Base-by-base conservation (phyloP, 2,888 invertebrate species). In the Perithous albicinctus region DNA sequence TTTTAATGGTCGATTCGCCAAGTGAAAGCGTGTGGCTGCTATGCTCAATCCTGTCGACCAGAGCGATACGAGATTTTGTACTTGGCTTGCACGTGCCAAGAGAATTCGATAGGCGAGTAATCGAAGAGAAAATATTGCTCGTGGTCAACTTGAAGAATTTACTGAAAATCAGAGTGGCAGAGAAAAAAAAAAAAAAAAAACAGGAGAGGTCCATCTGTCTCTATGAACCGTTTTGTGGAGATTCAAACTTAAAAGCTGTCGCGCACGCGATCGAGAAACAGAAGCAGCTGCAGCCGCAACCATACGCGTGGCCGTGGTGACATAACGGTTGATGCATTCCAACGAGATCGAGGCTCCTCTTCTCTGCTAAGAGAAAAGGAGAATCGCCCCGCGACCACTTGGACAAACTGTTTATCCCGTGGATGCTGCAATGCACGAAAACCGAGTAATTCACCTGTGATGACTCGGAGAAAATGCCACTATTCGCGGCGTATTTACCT, bases 261-360 rank as follows among this genome's bases (percentile, higher is more conserved):
- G 1, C 29, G n/a, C 18, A 15, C 41, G n/a, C 18, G 35, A 8
- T 20, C 20, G n/a, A 51, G 70, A 23, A 35, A 46, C 32, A 54
- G 64, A 61, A 63, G 51, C 15, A 46, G 29, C 12, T 69, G 41
- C 51, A 72, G 67, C 70, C 80, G 67, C 78, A 78, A 26, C 15
- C 23, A 43, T 18, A 78, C 79, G 83, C 84, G 64, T 82, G 83
- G 85, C 78, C 84, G 84, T 87, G 86, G 87, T 89, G 87, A 88
- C 86, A 87, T 88, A 89, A 89, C 89, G 88, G 89, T 89, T 85
- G 79, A 84, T 86, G 85, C 87, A 89, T 89, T 89, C 88, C 85
- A 82, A 83, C 82, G 83, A 84, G 84, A 85, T 82, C 83, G 80
- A 80, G 84, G 67, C 69, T 72, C 51, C 41, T 80, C 70, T 72